Base-by-base conservation (phyloP, 2,113 vertebrate genomes). In the Eolophus roseicapilla region DNA sequence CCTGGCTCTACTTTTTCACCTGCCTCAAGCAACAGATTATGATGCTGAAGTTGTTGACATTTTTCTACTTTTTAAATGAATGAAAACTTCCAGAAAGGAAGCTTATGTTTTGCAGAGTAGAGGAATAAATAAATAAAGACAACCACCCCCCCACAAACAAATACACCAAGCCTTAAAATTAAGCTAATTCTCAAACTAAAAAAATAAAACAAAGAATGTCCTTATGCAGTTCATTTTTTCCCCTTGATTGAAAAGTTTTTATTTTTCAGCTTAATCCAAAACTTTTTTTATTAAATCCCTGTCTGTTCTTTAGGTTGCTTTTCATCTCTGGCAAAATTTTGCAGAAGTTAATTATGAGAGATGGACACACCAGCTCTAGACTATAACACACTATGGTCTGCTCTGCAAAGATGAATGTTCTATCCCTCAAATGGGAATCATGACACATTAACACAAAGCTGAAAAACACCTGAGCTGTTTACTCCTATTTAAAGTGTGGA, bases 81-180 rank as follows among this genome's bases (percentile, higher is more conserved):
- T 15, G 6, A 70, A 75, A 60, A 23, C 2, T 77, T 89, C 57
- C n/a, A 57, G 37, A 81, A 91, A 7, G 9, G 16, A 63, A 10
- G 2, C 0, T 2, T 17, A 20, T 43, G 46, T 23, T 8, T 17
- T 7, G 6, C 9, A 13, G 10, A 3, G 3, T 24, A 3, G 3
- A 3, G 6, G 7, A 69, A 20, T 41, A 69, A 64, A 53, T 27
- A 75, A 67, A 70, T 5, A 39, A 11, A 39, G 50, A 46, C 15
- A 60, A 33, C 6, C 28, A 68, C 29, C 14, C 1, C 1, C 6
- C 5, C 5, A 5, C 20, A 67, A 46, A 44, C 4, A 47, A 55
- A 62, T 18, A 28, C 7, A 46, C 1, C 13, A 20, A 81, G 7
- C 4, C 28, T 59, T 50, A 43, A 82, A 82, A 33, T 28, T 23